phyloP scores from a whole-genome alignment of 92 coral and sea anemone genomes.

The Porites evermanni region DNA sequence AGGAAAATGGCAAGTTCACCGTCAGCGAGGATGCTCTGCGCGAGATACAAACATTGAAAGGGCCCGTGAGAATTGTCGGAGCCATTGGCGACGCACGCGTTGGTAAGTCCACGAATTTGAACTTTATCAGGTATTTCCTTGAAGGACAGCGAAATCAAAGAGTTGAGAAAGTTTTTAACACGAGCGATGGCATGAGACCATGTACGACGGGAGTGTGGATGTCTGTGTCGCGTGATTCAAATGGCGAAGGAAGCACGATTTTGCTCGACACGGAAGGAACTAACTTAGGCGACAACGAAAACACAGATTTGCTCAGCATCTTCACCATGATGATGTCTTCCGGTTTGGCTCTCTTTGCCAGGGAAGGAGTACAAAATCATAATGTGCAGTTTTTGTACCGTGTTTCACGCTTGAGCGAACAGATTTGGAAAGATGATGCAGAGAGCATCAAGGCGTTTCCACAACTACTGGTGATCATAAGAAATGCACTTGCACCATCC shows the following conservation, averaged over 20 bases:
- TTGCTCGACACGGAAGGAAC: slow-evolving; percentile 74
- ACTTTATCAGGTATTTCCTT: slow-evolving; percentile 58
- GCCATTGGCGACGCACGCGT: slow-evolving; percentile 84
- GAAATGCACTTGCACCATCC: slow-evolving; percentile 65
- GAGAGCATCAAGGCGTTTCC: slow-evolving; percentile 26
- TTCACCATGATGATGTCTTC: slow-evolving; percentile 71
- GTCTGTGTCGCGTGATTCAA: slow-evolving; percentile 43
- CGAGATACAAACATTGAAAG: not conserved
- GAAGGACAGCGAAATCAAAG: slow-evolving; percentile 19
- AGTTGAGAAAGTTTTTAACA: slow-evolving; percentile 60
- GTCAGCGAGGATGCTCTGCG: too few species aligned
- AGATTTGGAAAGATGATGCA: slow-evolving; percentile 48
- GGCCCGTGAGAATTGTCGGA: slow-evolving; percentile 31
- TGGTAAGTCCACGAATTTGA: slow-evolving; percentile 81
- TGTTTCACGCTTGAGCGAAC: slow-evolving; percentile 68
- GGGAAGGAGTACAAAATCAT: slow-evolving; percentile 54
- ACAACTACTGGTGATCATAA: slow-evolving; percentile 47
- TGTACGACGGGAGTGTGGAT: slow-evolving; percentile 74
- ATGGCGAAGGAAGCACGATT: slow-evolving; percentile 33
- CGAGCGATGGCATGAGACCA: slow-evolving; percentile 59
- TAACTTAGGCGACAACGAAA: slow-evolving; percentile 62
- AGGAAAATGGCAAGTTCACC: too few species aligned
- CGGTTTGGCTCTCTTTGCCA: slow-evolving; percentile 58
- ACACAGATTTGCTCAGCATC: slow-evolving; percentile 68
- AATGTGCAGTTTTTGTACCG: slow-evolving; percentile 67